Evolutionary conservation across 2,888 invertebrate genomes (phyloP), one percentile per base, ranked within the genome.

Genomic region (Lamproptera curius): DNA sequence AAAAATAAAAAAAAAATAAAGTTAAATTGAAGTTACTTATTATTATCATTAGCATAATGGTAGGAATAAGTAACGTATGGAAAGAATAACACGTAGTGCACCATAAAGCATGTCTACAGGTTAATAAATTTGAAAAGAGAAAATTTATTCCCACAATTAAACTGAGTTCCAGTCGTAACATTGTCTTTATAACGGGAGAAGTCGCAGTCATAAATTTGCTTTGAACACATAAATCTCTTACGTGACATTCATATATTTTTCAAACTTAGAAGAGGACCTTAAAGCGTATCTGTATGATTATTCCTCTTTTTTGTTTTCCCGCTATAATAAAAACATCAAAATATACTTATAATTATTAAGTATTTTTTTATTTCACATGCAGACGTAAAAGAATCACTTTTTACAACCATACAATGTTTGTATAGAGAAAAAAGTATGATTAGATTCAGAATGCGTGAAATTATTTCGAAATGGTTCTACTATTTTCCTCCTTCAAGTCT

Each of bases 121-220:
- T 40, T 16, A 28, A 40, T 37, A 43, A 42, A 36, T 43, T 16
- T 36, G 8, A 9, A 8, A 43, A 20, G 37, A 28, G 37, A 38
- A 31, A 42, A 37, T 37, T 38, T 38, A 44, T 38, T 28, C 15
- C 20, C 37, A 23, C 31, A 17, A 38, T 31, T 31, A 44, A 38
- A 38, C 16, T 28, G 6, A 23, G 40, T 45, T 42, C 34, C 54
- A 59, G 53, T 58, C 59, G 54, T 59, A 58, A 58, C 51, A 50
- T 53, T 53, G 58, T 69, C 69, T 71, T 73, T 69, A 70, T 67
- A 61, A 60, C 61, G 65, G 60, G 63, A 70, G 69, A 66, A 65
- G 69, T 67, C 61, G 67, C 73, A 68, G 71, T 70, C 67, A 70
- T 72, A 67, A 74, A 72, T 70, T 66, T 59, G 58, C 60, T 70